Evolutionary conservation across 1,140 invertebrate species (phyloP).

Genomic region (Anoplophora glabripennis): DNA sequence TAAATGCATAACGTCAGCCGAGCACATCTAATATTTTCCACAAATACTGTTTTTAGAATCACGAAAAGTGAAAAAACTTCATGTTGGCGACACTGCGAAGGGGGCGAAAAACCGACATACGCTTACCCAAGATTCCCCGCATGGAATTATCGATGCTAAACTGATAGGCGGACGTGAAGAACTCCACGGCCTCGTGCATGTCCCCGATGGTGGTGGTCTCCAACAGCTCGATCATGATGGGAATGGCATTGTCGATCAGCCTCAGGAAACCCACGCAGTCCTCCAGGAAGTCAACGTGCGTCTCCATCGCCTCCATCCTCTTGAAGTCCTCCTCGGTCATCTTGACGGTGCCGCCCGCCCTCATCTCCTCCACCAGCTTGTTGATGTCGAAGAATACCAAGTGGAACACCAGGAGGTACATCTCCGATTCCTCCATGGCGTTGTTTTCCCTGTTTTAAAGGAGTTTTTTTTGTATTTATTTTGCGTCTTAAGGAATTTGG

Average conservation of each 20-base stretch:
- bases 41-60: not conserved
- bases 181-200: constrained; percentile 42
- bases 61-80: not conserved
- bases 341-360: constrained; percentile 11
- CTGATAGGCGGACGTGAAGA: constrained; percentile 39
- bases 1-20: too few relatives aligned
- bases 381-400: constrained; percentile 27
- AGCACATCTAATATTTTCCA: not conserved
- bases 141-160: constrained; percentile 41
- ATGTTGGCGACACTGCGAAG: not conserved
- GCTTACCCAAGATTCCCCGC: constrained; percentile 36
- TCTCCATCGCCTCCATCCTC: constrained; percentile 25
- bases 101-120: too few relatives aligned
- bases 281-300: constrained; percentile 29
- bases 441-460: constrained; percentile 17
- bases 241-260: constrained; percentile 29
- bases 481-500: not conserved
- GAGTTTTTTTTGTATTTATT: too few relatives aligned
- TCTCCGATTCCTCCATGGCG: constrained; percentile 17
- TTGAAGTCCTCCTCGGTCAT: constrained; percentile 30
- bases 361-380: constrained; percentile 20
- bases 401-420: constrained; percentile 29
- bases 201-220: constrained; percentile 38
- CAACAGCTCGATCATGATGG: constrained; percentile 35
- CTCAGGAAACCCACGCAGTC: constrained; percentile 35